These are phyloP conservation scores for Anabacerthia variegaticeps DNA, from an alignment of 2,797 vertebrate genomes.

Conservation along the genomic window DNA sequence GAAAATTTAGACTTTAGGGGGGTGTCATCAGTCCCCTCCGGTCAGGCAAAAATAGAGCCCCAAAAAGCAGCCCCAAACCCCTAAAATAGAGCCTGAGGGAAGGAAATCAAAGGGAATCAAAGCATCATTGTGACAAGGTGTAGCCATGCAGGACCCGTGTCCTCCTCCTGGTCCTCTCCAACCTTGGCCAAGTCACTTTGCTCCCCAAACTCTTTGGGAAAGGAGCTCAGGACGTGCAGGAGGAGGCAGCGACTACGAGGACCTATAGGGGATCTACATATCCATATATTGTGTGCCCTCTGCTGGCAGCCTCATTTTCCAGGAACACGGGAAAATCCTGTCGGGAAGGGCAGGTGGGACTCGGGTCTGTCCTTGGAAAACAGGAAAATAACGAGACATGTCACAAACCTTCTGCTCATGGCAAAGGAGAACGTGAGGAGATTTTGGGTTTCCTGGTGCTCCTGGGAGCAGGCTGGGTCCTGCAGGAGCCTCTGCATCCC, in stretches of 20 bases:
- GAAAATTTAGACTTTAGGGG: neutral
- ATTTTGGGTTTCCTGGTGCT: neutral
- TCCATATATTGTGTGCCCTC: conserved; percentile 38
- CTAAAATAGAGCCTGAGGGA: neutral
- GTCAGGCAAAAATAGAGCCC: neutral
- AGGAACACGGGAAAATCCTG: neutral
- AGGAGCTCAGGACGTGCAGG: neutral
- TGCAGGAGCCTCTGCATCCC: neutral
- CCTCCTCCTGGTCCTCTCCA: neutral
- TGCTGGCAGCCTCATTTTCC: conserved; percentile 27
- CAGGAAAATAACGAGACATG: neutral
- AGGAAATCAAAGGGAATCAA: neutral
- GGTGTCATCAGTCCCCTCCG: neutral
- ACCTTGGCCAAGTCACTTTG: fast-evolving
- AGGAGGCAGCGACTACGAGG: neutral
- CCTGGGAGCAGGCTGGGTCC: neutral
- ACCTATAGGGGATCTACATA: neutral
- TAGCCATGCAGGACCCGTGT: too few relatives aligned
- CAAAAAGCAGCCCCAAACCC: neutral
- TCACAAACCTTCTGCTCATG: neutral
- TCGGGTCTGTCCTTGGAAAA: neutral
- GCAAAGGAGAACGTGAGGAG: neutral
- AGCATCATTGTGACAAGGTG: fast-evolving
- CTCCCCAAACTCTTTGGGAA: neutral
- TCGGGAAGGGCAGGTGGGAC: neutral